A percentile compares a stretch with the other conserved stretches of the same genome.
Conservation (phyloP, 2,113 vertebrate species). For the Etheostoma cragini region DNA sequence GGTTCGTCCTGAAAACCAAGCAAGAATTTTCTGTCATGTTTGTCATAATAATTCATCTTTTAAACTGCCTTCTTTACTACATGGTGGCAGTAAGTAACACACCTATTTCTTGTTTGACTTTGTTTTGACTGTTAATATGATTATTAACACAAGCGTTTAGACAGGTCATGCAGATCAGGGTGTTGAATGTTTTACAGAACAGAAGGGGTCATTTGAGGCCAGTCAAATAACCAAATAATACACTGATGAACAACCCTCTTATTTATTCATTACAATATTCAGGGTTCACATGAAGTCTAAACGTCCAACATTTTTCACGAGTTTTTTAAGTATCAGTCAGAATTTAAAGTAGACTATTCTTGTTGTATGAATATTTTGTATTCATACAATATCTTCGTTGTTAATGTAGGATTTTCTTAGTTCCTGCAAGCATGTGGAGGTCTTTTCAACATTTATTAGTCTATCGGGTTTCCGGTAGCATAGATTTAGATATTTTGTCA, state of each 20-base stretch:
- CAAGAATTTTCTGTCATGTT: neutral
- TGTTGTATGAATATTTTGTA: neutral
- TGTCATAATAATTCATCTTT: neutral
- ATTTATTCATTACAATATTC: neutral
- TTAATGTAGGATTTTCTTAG: neutral
- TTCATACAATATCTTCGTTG: neutral
- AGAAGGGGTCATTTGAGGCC: neutral
- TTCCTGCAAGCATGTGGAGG: neutral
- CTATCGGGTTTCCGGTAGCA: neutral
- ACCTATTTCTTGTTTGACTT: neutral
- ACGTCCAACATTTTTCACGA: neutral
- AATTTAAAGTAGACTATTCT: neutral
- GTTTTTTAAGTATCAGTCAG: neutral
- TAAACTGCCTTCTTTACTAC: neutral
- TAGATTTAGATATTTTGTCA: neutral
- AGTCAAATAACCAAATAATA: constrained; percentile 7
- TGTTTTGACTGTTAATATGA: neutral
- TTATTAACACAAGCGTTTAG: neutral
- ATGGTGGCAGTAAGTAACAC: neutral
- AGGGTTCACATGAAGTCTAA: neutral
- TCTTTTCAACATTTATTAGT: neutral
- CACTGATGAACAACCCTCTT: neutral
- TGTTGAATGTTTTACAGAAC: constrained; percentile 16
- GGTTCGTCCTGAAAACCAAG: neutral
- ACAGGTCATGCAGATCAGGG: neutral